Conservation (phyloP, 2,113 vertebrate species). For the Sapajus apella region DNA sequence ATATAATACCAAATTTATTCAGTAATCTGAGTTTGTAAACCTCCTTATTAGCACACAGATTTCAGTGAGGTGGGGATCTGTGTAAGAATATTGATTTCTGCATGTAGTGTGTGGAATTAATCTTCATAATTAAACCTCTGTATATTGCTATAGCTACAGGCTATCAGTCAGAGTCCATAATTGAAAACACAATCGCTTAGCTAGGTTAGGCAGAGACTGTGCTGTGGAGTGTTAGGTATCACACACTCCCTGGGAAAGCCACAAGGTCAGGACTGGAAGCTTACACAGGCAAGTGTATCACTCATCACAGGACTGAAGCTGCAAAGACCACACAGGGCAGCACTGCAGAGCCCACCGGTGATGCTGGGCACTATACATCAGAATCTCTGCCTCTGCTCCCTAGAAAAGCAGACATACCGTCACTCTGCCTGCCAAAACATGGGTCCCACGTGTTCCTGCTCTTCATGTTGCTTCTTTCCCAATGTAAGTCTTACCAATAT, state of each 20-base stretch:
- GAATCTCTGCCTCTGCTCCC: background rate
- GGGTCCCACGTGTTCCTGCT: background rate
- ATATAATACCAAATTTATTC: conserved; percentile 48
- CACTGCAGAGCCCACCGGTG: background rate
- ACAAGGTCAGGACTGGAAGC: background rate
- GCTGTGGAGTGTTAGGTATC: background rate
- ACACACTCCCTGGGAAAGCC: background rate
- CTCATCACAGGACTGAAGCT: no score
- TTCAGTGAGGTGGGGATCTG: conserved; percentile 29
- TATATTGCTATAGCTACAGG: conserved; percentile 46
- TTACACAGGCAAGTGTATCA: rapidly evolving
- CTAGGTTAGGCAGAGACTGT: conserved; percentile 47
- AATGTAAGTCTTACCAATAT: background rate
- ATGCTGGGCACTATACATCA: rapidly evolving
- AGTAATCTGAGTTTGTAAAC: conserved; percentile 14
- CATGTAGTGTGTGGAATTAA: conserved; percentile 51
- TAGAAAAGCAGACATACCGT: background rate
- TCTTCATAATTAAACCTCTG: conserved; percentile 72
- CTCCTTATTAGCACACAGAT: conserved; percentile 50
- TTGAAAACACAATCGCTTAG: conserved; percentile 59
- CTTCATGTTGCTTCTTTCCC: background rate
- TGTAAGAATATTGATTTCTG: conserved; percentile 65
- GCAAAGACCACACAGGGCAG: background rate
- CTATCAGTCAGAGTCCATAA: conserved; percentile 57
- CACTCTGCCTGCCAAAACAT: background rate